Percentiles rank a stretch among this genome's conserved stretches.
Conservation (phyloP, 2,797 vertebrate species). For the Smutsia gigantea region DNA sequence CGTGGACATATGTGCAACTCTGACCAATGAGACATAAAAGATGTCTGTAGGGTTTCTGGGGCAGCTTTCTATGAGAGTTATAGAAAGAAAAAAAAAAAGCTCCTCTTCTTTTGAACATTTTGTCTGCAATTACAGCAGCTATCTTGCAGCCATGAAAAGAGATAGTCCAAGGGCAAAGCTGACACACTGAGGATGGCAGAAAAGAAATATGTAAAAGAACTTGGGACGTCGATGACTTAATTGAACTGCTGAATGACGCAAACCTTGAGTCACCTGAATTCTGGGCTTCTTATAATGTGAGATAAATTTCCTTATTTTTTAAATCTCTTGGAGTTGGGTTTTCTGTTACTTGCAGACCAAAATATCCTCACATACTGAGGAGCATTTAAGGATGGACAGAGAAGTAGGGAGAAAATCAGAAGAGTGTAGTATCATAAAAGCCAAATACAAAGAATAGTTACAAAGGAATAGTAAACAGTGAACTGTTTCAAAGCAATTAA, state of each 20-base stretch:
- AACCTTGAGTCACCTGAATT: neutral
- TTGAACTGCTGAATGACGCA: neutral
- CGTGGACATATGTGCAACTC: neutral
- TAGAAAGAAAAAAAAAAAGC: neutral
- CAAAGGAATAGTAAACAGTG: neutral
- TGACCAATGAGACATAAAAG: neutral
- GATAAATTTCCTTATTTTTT: neutral
- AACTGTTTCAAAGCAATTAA: neutral
- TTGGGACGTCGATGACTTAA: neutral
- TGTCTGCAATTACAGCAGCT: neutral
- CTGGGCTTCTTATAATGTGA: neutral
- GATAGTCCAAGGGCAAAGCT: neutral
- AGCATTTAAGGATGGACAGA: neutral
- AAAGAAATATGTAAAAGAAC: neutral
- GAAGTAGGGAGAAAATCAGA: neutral
- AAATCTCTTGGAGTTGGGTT: neutral
- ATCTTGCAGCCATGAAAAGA: neutral
- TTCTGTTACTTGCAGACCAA: neutral
- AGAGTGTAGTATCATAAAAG: neutral
- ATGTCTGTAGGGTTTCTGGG: neutral
- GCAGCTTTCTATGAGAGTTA: constrained; percentile 7
- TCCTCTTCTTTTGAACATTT: neutral
- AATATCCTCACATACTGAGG: neutral
- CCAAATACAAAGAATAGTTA: neutral
- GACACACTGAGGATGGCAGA: neutral